These are phyloP conservation scores for Cheilinus undulatus DNA, from an alignment of 2,113 vertebrate species.

Conservation along the genomic window DNA sequence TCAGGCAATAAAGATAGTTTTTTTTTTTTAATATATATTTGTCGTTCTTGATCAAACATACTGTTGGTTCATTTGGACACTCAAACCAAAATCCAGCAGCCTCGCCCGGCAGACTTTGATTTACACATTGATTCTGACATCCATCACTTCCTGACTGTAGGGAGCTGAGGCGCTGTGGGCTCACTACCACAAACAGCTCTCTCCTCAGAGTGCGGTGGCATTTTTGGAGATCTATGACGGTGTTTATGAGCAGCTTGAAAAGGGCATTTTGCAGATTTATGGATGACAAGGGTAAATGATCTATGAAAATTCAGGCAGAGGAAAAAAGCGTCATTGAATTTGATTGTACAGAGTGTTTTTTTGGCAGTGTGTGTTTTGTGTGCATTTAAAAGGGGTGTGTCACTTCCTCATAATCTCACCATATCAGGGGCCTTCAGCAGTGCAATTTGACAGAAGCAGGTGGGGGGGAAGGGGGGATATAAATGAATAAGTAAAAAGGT, in stretches of 20 bases:
- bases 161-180: constrained; percentile 38
- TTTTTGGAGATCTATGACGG: constrained; percentile 76
- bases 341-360: constrained; percentile 50
- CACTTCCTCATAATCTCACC: background rate
- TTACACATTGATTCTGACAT: constrained; percentile 49
- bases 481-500: constrained; percentile 80
- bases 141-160: constrained; percentile 53
- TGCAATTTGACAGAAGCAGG: constrained; percentile 41
- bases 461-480: constrained; percentile 13
- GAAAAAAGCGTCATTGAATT: constrained; percentile 32
- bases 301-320: constrained; percentile 56
- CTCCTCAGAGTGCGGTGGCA: constrained; percentile 68
- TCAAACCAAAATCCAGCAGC: constrained; percentile 13
- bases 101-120: constrained; percentile 20
- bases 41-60: background rate
- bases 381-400: constrained; percentile 26
- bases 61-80: constrained; percentile 15
- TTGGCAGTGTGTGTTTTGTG: constrained; percentile 34
- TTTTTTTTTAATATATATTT: background rate
- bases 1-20: background rate
- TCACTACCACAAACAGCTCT: constrained; percentile 46
- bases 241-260: constrained; percentile 79
- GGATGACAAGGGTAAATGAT: constrained; percentile 73
- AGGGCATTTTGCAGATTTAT: constrained; percentile 80
- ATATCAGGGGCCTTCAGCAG: constrained; percentile 22